Evolutionary conservation across 2,888 invertebrate genomes (phyloP), one percentile per base, ranked within the genome.

Genomic region (Drosophila formosana): DNA sequence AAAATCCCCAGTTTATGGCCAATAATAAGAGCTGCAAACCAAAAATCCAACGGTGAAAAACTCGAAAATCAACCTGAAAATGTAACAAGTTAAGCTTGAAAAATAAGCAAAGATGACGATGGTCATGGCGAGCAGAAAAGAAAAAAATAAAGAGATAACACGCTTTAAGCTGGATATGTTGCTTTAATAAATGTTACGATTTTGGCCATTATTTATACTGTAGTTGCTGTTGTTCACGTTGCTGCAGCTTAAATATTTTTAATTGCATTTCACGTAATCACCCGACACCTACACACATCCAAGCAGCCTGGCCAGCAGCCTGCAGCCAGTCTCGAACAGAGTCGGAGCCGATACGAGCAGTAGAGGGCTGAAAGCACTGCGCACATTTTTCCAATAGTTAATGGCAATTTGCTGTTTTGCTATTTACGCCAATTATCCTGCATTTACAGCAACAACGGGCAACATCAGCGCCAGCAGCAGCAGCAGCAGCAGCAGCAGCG

Each of bases 331-430:
- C 69, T 57, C 55, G 49, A 46, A 75, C 72, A 69, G 56, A 39
- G 18, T 18, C 18, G 18, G 18, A 18, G 18, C 18, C 1, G 18
- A 18, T 18, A 18, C 18, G 18, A 18, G 6, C 30, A 6, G 30
- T 11, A 28, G 34, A 52, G 47, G 58, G 67, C 60, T 70, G 70
- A 83, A 71, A 75, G 80, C 72, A 55, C 70, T 50, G 78, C 66
- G 75, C 68, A 78, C 80, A 87, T 81, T 87, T 85, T 85, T 89
- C 88, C 84, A 89, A 85, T 85, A 89, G 89, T 85, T 85, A 85
- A 85, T 85, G 84, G 84, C 89, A 85, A 85, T 83, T 85, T 85
- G 89, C 84, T 87, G 89, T 85, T 85, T 85, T 89, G 87, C 87
- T 85, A 89, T 89, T 85, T 89, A 85, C 84, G 84, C 84, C 84